Base-by-base conservation (phyloP, 2,113 vertebrate species). In the Herpailurus yagouaroundi region DNA sequence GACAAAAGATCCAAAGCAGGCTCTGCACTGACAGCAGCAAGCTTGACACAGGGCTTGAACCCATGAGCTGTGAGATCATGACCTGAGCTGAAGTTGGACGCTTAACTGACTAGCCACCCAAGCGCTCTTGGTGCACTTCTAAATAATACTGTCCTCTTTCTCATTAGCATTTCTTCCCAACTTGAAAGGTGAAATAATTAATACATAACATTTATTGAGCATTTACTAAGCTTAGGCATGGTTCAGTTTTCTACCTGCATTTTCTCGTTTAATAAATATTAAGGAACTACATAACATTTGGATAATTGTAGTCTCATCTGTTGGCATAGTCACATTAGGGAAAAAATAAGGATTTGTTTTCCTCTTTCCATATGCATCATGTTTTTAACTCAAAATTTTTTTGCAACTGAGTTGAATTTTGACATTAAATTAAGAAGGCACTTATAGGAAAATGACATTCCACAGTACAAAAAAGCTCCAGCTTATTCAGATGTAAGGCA, bases 381-480 rank as follows among this genome's bases (percentile, higher is more conserved):
- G 33, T 66, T 89, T 96, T 83, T 90, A 31, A 38, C 4, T 86
- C 7, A 82, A 52, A 88, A 50, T 11, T 95, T 93, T 80, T 97
- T 93, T 92, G 80, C 36, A 95, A 92, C 50, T 23, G 10, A 91
- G 81, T 85, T 95, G 92, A 97, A 95, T 74, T 63, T 96, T 33
- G 48, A 88, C 86, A 88, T 33, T 97, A 63, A 97, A 96, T 93
- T 98, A 94, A 94, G 93, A 63, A 98, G 74, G 41, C 33, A 11
- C 71, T 97, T 0, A 4, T 27, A 45, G 6, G 88, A 97, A 97
- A 97, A 86, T 76, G 94, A 81, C 0, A 12, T 11, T 66, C 15
- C 13, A 27, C 25, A 68, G 86, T 74, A 77, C 48, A 94, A 91
- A 95, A 96, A 97, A 94, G 16, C 29, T 81, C 27, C 95, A 57